Conservation (phyloP, 2,888 invertebrate species). For the Andrena haemorrhoa region DNA sequence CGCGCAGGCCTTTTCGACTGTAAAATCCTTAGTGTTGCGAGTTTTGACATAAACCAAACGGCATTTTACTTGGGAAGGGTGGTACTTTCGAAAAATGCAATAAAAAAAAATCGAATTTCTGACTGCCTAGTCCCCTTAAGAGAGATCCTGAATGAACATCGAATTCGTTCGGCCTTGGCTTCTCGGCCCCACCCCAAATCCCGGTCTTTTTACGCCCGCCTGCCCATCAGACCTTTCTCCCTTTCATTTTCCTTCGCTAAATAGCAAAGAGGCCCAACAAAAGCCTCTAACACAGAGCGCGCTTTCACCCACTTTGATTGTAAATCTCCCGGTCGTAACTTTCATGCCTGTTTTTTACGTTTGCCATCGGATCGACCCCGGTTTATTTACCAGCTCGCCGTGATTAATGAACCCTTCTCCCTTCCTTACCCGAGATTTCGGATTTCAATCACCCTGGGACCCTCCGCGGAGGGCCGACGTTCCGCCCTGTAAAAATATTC, state of each 20-base stretch:
- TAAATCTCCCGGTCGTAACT: too few relatives aligned
- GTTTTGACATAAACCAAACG: too few relatives aligned
- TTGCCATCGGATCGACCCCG: background rate
- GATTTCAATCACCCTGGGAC: slow-evolving; percentile 59
- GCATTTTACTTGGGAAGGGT: too few relatives aligned
- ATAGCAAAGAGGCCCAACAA: slow-evolving; percentile 5
- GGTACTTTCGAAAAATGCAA: too few relatives aligned
- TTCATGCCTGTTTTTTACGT: background rate
- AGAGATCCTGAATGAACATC: slow-evolving; percentile 56
- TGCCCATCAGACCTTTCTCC: slow-evolving; percentile 9
- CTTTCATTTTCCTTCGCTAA: slow-evolving; percentile 5
- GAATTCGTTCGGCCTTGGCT: slow-evolving; percentile 69
- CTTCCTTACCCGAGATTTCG: slow-evolving; percentile 28
- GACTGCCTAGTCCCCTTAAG: too few relatives aligned
- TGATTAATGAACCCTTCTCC: slow-evolving; percentile 51
- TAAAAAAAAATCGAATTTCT: too few relatives aligned
- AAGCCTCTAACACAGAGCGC: too few relatives aligned
- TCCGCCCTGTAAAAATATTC: slow-evolving; percentile 52
- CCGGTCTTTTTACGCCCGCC: slow-evolving; percentile 15
- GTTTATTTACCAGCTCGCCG: slow-evolving; percentile 17
- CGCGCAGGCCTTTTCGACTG: too few relatives aligned
- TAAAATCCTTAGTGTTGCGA: too few relatives aligned
- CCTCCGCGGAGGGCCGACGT: slow-evolving; percentile 25
- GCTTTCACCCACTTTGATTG: too few relatives aligned
- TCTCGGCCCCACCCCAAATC: slow-evolving; percentile 71